A percentile compares a stretch with the other conserved stretches of the same genome.
Evolutionary conservation across 2,113 vertebrate genomes (phyloP).

Genomic region (Ptychochromis oligacanthus): DNA sequence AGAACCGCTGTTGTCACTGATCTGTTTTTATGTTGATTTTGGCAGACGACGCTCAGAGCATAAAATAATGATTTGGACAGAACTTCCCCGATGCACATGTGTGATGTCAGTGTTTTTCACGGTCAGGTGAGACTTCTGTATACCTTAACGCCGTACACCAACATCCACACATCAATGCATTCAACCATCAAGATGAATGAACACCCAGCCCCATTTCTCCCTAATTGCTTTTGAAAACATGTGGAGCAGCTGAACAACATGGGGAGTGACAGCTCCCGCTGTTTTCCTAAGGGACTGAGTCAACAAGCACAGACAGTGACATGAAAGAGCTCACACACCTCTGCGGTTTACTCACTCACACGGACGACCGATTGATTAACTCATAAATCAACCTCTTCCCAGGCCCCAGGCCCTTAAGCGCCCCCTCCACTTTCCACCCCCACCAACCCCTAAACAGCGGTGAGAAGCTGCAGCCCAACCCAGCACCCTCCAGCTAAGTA

Average conservation of each 20-base stretch:
- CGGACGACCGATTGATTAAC: constrained; percentile 79
- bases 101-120: constrained; percentile 17
- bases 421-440: constrained; percentile 39
- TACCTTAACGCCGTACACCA: constrained; percentile 10
- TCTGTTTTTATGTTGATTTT: neutral
- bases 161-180: constrained; percentile 36
- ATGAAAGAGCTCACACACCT: constrained; percentile 74
- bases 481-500: constrained; percentile 74
- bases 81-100: neutral
- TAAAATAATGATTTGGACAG: neutral
- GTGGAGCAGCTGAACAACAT: constrained; percentile 68
- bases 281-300: constrained; percentile 72
- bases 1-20: neutral
- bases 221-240: constrained; percentile 78
- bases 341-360: constrained; percentile 75
- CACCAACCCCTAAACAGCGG: constrained; percentile 40
- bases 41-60: neutral
- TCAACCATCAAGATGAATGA: constrained; percentile 63
- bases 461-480: constrained; percentile 79
- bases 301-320: constrained; percentile 74
- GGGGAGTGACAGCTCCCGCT: constrained; percentile 67
- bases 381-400: constrained; percentile 80
- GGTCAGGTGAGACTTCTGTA: constrained; percentile 11
- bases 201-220: constrained; percentile 60
- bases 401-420: constrained; percentile 59